These are phyloP conservation scores for Synanthedon andrenaeformis DNA, from an alignment of 2,888 invertebrate genomes.

Conservation along the genomic window DNA sequence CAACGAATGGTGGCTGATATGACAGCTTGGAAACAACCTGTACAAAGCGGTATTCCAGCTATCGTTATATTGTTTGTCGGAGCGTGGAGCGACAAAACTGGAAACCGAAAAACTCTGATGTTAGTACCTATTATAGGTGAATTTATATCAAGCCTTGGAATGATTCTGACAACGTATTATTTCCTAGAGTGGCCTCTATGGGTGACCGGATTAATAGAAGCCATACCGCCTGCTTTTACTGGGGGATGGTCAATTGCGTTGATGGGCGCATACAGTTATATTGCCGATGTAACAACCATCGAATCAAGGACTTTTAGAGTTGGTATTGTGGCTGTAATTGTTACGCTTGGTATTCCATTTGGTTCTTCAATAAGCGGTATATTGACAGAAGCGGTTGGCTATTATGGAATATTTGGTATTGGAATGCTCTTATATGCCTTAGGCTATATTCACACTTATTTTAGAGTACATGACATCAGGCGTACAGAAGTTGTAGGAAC, in stretches of 20 bases:
- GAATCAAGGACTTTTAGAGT: conserved; percentile 73
- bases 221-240: conserved; percentile 65
- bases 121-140: conserved; percentile 69
- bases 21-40: conserved; percentile 64
- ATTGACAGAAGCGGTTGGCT: conserved; percentile 51
- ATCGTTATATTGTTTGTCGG: conserved; percentile 70
- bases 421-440: conserved; percentile 33
- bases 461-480: conserved; percentile 45
- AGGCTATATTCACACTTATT: conserved; percentile 43
- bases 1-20: conserved; percentile 60
- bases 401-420: conserved; percentile 53
- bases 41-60: conserved; percentile 68
- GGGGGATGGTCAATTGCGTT: conserved; percentile 70
- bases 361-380: conserved; percentile 65
- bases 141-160: conserved; percentile 57
- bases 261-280: conserved; percentile 71
- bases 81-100: conserved; percentile 73
- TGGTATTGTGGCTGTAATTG: conserved; percentile 69
- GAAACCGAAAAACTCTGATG: conserved; percentile 69
- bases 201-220: conserved; percentile 65
- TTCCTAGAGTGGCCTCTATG: conserved; percentile 70
- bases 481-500: conserved; percentile 31
- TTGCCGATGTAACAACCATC: conserved; percentile 70
- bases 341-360: conserved; percentile 58
- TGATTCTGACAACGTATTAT: conserved; percentile 63